Conservation (phyloP, 2,888 invertebrate species). For the Morpho helenor region DNA sequence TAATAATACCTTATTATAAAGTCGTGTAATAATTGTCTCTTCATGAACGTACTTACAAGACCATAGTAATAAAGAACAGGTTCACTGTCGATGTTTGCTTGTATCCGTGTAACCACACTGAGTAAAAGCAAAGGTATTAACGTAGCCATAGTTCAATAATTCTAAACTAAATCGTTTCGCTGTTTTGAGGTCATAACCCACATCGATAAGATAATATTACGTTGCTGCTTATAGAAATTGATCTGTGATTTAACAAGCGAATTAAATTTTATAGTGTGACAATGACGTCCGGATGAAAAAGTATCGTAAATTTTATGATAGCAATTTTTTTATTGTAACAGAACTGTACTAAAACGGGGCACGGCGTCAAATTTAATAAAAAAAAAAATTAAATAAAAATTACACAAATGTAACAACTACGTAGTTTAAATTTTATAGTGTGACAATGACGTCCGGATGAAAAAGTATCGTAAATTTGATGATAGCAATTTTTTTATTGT, state of each 20-base stretch:
- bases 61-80: conserved; percentile 63
- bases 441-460: neutral
- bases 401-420: too few species aligned
- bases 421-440: neutral
- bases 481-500: too few species aligned
- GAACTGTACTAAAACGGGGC: too few species aligned
- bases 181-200: conserved; percentile 40
- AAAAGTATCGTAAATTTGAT: too few species aligned
- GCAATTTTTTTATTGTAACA: too few species aligned
- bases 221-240: conserved; percentile 2
- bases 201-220: conserved; percentile 53
- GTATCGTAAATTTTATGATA: too few species aligned
- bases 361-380: too few species aligned
- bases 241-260: neutral
- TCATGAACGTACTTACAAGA: conserved; percentile 50
- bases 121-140: conserved; percentile 37
- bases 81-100: conserved; percentile 38
- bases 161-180: conserved; percentile 3
- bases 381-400: too few species aligned
- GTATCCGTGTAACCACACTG: conserved; percentile 29
- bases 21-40: too few species aligned
- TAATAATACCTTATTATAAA: too few species aligned
- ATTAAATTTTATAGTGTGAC: neutral
- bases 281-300: too few species aligned
- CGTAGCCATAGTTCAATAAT: conserved; percentile 39